Conservation (phyloP, 2,888 invertebrate species). For the Heliconius cydno region DNA sequence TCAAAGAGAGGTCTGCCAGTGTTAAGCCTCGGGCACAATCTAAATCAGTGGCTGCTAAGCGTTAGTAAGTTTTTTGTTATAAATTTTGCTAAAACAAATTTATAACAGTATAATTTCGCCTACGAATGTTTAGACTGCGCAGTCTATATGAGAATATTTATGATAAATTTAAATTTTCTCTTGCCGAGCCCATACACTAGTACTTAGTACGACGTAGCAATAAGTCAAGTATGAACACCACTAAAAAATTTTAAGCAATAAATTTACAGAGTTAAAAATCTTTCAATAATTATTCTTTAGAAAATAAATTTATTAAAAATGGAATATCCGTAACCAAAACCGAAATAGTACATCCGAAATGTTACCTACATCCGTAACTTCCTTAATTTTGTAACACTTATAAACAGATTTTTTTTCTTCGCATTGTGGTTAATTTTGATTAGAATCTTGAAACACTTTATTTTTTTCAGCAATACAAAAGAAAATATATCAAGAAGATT, state of each 20-base stretch:
- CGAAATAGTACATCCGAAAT: neutral
- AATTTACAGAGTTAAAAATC: no score
- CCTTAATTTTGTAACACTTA: neutral
- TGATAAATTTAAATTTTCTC: no score
- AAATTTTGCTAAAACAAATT: no score
- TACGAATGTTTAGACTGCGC: no score
- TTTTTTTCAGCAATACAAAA: constrained; percentile 50
- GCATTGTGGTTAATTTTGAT: neutral
- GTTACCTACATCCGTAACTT: no score
- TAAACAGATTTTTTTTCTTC: neutral
- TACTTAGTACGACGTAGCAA: no score
- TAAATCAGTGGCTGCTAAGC: constrained; percentile 50
- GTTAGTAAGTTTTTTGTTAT: constrained; percentile 48
- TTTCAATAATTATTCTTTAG: neutral
- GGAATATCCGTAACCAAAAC: neutral
- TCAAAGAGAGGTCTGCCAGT: constrained; percentile 43
- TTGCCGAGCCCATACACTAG: no score
- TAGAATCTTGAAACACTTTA: neutral
- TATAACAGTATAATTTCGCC: no score
- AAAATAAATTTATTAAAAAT: no score
- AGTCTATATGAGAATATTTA: no score
- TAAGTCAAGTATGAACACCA: neutral
- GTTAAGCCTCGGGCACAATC: constrained; percentile 48
- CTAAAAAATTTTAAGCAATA: neutral
- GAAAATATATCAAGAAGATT: constrained; percentile 51